A percentile compares a stretch with the other conserved stretches of the same genome.
phyloP scores from a whole-genome alignment of 2,888 invertebrate genomes.

The Scaptomyza polygonia region DNA sequence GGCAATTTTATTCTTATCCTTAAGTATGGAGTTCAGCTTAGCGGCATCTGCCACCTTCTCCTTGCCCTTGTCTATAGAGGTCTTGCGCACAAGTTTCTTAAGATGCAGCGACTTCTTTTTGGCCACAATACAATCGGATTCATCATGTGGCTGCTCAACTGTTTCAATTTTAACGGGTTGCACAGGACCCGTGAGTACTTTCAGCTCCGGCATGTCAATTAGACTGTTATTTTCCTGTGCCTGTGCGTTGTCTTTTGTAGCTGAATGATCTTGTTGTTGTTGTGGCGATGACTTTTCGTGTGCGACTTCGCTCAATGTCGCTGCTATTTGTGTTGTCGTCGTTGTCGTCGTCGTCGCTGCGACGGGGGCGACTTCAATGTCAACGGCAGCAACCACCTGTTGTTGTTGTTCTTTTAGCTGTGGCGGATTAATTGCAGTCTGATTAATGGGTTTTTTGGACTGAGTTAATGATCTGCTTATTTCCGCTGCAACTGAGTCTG shows the following conservation, averaged over 20 bases:
- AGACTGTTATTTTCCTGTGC: conserved; percentile 58
- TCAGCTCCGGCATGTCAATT: conserved; percentile 78
- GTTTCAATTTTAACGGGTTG: conserved; percentile 76
- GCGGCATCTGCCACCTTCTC: conserved; percentile 30
- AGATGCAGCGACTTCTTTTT: conserved; percentile 67
- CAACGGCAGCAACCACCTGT: conserved; percentile 56
- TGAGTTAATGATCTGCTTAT: conserved; percentile 41
- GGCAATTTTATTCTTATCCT: conserved; percentile 72
- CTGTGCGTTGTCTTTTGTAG: conserved; percentile 71
- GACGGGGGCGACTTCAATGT: conserved; percentile 55
- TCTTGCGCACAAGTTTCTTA: conserved; percentile 75
- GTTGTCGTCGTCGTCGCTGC: conserved; percentile 6
- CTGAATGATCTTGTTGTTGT: conserved; percentile 33
- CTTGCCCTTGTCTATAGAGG: conserved; percentile 68
- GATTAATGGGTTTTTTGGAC: conserved; percentile 75
- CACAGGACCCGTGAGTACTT: conserved; percentile 76
- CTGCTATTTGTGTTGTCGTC: conserved; percentile 72
- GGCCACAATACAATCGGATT: conserved; percentile 41
- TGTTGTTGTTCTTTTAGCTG: conserved; percentile 26
- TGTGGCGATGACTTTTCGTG: conserved; percentile 67
- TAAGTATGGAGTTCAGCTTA: conserved; percentile 61
- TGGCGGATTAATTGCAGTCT: conserved; percentile 47
- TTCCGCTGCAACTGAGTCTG: conserved; percentile 23
- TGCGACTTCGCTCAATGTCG: conserved; percentile 67
- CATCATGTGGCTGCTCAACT: conserved; percentile 67